phyloP scores from a whole-genome alignment of 2,797 vertebrate genomes.

The Urosaurus nigricauda region DNA sequence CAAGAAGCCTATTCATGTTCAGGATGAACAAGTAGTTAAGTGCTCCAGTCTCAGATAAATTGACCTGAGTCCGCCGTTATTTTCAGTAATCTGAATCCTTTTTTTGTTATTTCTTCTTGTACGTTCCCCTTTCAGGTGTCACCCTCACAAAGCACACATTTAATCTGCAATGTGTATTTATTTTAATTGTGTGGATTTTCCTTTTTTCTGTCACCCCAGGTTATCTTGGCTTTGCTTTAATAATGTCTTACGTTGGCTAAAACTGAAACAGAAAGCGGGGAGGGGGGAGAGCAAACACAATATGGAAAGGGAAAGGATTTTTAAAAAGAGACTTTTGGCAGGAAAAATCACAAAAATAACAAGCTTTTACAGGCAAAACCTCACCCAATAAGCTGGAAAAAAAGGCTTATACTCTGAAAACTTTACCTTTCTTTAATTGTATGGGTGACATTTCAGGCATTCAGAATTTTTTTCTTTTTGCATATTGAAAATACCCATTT shows the following conservation, averaged over 20 bases:
- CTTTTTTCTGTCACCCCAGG: constrained; percentile 19
- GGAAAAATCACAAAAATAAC: constrained; percentile 36
- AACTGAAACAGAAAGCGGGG: constrained; percentile 30
- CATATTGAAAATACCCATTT: constrained; percentile 72
- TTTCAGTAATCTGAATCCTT: constrained; percentile 2
- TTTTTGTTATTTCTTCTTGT: constrained; percentile 27
- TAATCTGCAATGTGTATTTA: constrained; percentile 33
- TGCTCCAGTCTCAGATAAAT: background rate
- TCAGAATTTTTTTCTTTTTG: constrained; percentile 55
- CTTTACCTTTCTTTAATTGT: constrained; percentile 74
- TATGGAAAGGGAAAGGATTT: constrained; percentile 37
- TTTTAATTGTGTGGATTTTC: constrained; percentile 41
- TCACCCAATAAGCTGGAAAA: constrained; percentile 14
- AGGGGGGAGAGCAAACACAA: constrained; percentile 11
- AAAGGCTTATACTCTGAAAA: constrained; percentile 59
- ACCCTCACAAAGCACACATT: constrained; percentile 44
- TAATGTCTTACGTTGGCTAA: constrained; percentile 22
- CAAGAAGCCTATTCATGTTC: constrained; percentile 4
- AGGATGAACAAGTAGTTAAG: constrained; percentile 32
- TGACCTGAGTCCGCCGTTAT: constrained; percentile 10
- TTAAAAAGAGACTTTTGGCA: constrained; percentile 38
- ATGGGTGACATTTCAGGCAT: constrained; percentile 72
- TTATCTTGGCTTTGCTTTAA: constrained; percentile 56
- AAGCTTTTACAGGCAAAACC: constrained; percentile 21
- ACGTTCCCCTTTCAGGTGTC: background rate